A percentile compares a stretch with the other conserved stretches of the same genome.
Conservation (phyloP, 2,797 vertebrate genomes). For the Hippoglossus hippoglossus region DNA sequence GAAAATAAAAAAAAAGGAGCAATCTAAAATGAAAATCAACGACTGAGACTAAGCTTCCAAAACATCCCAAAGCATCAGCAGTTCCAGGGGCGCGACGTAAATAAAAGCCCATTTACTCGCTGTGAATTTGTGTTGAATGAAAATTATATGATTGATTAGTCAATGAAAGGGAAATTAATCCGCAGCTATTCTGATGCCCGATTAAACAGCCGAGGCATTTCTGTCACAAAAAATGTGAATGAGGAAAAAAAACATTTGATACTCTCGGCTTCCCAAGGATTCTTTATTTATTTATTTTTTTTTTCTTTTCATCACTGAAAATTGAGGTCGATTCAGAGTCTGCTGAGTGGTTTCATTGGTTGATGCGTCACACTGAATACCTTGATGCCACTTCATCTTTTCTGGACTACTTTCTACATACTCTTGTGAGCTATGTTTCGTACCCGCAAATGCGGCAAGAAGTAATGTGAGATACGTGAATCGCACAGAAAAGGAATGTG, state of each 20-base stretch:
- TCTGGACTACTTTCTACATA: conserved; percentile 4
- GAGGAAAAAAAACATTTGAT: too few relatives aligned
- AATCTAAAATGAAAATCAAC: too few relatives aligned
- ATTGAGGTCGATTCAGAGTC: neutral
- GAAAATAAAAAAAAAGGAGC: too few relatives aligned
- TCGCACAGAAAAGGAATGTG: neutral
- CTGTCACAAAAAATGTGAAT: too few relatives aligned
- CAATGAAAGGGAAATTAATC: neutral
- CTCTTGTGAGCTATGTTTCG: neutral
- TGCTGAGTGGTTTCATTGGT: too few relatives aligned
- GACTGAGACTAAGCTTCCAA: neutral
- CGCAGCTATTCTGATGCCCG: neutral
- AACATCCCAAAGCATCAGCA: neutral
- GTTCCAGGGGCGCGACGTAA: neutral
- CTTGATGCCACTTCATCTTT: conserved; percentile 8
- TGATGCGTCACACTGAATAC: neutral
- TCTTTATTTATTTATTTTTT: too few relatives aligned
- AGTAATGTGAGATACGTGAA: neutral
- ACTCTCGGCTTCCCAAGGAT: neutral
- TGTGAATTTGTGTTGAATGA: neutral
- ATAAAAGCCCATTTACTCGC: conserved; percentile 1
- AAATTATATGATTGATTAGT: neutral
- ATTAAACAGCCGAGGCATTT: neutral
- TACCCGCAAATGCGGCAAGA: neutral
- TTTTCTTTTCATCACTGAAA: neutral